phyloP scores from a whole-genome alignment of 2,888 invertebrate species.

The Hydrotaea cyrtoneurina region DNA sequence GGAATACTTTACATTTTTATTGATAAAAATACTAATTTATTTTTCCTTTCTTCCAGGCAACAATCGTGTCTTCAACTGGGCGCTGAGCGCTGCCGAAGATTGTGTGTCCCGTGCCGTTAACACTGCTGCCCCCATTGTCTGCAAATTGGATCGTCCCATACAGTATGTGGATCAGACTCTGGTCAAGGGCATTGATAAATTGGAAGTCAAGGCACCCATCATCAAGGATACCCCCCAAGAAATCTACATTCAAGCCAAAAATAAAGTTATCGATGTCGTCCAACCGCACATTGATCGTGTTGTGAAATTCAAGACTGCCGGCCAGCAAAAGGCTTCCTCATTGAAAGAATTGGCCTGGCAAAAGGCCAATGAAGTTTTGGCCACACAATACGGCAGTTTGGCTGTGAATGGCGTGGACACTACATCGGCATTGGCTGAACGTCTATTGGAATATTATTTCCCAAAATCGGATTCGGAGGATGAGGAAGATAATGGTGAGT shows the following conservation, averaged over 20 bases:
- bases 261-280: constrained; percentile 83
- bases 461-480: constrained; percentile 84
- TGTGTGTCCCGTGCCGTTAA: constrained; percentile 84
- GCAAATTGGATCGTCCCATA: constrained; percentile 82
- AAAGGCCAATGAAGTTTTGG: constrained; percentile 86
- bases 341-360: constrained; percentile 87
- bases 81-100: constrained; percentile 85
- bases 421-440: constrained; percentile 86
- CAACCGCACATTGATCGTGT: constrained; percentile 82
- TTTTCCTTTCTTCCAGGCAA: constrained; percentile 79
- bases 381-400: constrained; percentile 86
- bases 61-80: constrained; percentile 86
- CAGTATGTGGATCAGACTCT: constrained; percentile 85
- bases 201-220: constrained; percentile 85
- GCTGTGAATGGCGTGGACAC: constrained; percentile 86
- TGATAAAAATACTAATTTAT: constrained; percentile 1
- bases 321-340: constrained; percentile 84
- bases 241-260: constrained; percentile 83
- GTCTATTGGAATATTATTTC: constrained; percentile 88
- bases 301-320: constrained; percentile 77
- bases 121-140: constrained; percentile 84
- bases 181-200: constrained; percentile 85
- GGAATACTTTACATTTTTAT: neutral
- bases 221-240: constrained; percentile 86
- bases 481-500: constrained; percentile 82